phyloP scores from a whole-genome alignment of 2,888 invertebrate genomes.

The Perdita meconis region DNA sequence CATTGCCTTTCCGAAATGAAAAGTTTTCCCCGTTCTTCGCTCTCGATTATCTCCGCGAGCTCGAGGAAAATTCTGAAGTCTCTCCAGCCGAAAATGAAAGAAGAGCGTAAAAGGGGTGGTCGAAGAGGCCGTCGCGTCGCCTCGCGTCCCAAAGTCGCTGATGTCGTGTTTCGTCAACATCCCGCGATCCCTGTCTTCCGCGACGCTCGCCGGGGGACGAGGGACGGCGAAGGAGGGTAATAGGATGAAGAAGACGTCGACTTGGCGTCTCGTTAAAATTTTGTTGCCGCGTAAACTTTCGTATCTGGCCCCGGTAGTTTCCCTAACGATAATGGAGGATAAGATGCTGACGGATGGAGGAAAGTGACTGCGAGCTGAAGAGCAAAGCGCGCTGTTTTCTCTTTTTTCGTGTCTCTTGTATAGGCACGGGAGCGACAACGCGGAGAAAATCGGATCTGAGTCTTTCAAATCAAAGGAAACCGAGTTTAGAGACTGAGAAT shows the following conservation, averaged over 20 bases:
- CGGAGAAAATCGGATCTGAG: too few species aligned
- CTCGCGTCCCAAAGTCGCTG: slow-evolving; percentile 20
- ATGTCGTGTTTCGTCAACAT: slow-evolving; percentile 59
- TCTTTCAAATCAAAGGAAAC: too few species aligned
- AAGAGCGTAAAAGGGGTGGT: not conserved
- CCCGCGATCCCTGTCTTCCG: slow-evolving; percentile 16
- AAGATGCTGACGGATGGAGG: slow-evolving; percentile 37
- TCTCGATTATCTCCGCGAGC: slow-evolving; percentile 18
- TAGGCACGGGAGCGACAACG: too few species aligned
- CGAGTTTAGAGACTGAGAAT: too few species aligned
- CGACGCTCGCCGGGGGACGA: not conserved
- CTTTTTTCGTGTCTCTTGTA: not conserved
- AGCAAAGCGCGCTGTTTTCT: slow-evolving; percentile 3
- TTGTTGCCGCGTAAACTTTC: slow-evolving; percentile 54
- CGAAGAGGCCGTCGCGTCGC: too few species aligned
- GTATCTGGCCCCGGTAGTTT: slow-evolving; percentile 22
- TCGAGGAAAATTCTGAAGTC: slow-evolving; percentile 3
- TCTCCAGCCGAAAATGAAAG: not conserved
- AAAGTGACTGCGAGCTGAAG: slow-evolving; percentile 33
- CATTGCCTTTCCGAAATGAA: slow-evolving; percentile 19
- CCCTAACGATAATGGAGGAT: slow-evolving; percentile 46
- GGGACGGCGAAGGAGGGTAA: slow-evolving; percentile 33
- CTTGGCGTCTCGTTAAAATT: slow-evolving; percentile 61
- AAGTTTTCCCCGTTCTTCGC: slow-evolving; percentile 9
- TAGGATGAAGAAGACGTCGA: slow-evolving; percentile 54